These are phyloP conservation scores for Drosophila mayaguana DNA, from an alignment of 2,888 invertebrate species.

Conservation along the genomic window DNA sequence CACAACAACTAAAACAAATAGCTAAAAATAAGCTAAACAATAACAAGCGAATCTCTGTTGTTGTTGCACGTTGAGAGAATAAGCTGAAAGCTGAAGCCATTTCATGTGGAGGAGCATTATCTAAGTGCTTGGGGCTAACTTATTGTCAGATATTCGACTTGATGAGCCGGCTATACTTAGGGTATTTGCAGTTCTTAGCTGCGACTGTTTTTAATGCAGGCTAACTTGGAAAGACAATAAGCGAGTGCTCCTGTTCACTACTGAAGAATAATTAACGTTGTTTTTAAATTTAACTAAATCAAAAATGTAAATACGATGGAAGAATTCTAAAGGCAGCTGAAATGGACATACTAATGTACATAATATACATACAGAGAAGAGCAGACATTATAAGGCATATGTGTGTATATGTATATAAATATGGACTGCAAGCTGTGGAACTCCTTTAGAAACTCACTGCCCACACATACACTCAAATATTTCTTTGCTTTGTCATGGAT, in stretches of 20 bases:
- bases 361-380: not conserved
- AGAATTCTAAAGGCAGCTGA: not conserved
- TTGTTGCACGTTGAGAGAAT: not conserved
- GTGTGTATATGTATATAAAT: not conserved
- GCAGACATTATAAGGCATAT: too few species aligned
- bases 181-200: not conserved
- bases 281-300: too few species aligned
- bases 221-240: too few species aligned
- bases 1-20: conserved; percentile 28
- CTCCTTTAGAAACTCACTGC: not conserved
- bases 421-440: not conserved
- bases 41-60: conserved; percentile 24
- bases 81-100: conserved; percentile 22
- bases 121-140: conserved; percentile 20
- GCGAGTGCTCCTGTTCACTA: too few species aligned
- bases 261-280: too few species aligned
- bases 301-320: too few species aligned
- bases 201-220: not conserved
- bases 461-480: not conserved
- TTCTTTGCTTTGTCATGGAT: not conserved
- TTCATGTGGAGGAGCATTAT: conserved; percentile 45
- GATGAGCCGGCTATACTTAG: conserved; percentile 1
- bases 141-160: conserved; percentile 24
- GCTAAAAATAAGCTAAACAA: conserved; percentile 28
- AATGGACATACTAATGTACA: not conserved